Evolutionary conservation across 1,140 invertebrate genomes (phyloP), one percentile per base, ranked within the genome.

Genomic region (Drosophila oshimai): DNA sequence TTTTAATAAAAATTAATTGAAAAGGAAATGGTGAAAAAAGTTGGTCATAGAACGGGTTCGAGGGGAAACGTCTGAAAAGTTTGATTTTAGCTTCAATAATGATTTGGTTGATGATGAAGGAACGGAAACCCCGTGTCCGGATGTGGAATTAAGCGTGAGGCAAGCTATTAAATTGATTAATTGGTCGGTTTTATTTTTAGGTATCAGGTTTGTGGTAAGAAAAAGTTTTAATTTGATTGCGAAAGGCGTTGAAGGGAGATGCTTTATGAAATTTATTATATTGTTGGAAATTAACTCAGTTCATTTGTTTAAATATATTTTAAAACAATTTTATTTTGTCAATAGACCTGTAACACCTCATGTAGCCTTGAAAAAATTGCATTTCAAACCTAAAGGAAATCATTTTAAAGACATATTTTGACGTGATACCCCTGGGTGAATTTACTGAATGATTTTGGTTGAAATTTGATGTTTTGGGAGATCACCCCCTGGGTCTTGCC

Each of bases 1-100:
- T 68, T 79, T 69, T 79, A 79, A 78, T 78, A 79, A 69, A 61
- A 78, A 78, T 78, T 78, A 78, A 78, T 78, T 78, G 75, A 79
- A 79, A 74, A 69, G 75, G 75, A 78, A 74, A 61, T 74, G 65
- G 51, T 47, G 33, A 1, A 37, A 46, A 55, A 46, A 33, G 28
- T 53, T 15, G 6, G 3, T 6, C 54, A 6, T 1, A n/a, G 12
- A 24, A 33, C 22, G 34, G 24, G 17, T 60, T 18, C 12, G 22
- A 22, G 44, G 42, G 33, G 37, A 51, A 41, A 45, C 33, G 75
- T 78, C 75, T 78, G 69, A 29, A 78, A 78, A 78, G 75, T 78
- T 78, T 74, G 68, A 67, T 65, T 65, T 51, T 28, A 34, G 46
- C 24, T 50, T 20, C 37, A 54, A 45, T 45, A 39, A 51, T 51